Percentiles rank a stretch among this genome's conserved stretches.
These are phyloP conservation scores for Neopelma chrysocephalum DNA, from an alignment of 2,797 vertebrate species.

Conservation along the genomic window DNA sequence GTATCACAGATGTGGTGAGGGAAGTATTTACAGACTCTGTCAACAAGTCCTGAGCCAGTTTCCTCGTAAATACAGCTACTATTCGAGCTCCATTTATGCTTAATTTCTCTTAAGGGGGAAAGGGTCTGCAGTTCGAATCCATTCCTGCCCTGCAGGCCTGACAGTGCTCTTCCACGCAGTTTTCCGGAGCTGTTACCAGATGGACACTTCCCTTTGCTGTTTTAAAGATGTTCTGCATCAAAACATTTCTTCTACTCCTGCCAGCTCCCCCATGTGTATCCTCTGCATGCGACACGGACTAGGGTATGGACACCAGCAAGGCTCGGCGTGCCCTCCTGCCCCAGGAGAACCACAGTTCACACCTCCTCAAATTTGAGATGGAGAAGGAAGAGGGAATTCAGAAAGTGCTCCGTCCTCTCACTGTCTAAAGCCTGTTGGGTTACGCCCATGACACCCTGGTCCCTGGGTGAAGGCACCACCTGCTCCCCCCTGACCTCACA, in stretches of 20 bases:
- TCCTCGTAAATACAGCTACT: not conserved
- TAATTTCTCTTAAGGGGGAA: not conserved
- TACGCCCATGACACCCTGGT: accelerated
- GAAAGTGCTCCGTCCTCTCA: accelerated
- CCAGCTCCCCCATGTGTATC: accelerated
- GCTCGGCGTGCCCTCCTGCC: not conserved
- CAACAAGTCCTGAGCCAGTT: not conserved
- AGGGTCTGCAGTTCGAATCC: not conserved
- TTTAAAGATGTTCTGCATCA: not conserved
- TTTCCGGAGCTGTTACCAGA: accelerated
- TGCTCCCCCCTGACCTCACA: not conserved
- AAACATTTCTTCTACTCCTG: not conserved
- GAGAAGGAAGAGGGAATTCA: not conserved
- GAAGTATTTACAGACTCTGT: not conserved
- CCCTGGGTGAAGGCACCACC: not conserved
- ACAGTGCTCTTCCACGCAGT: not conserved
- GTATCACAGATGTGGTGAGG: not conserved
- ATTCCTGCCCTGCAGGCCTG: not conserved
- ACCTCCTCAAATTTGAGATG: not conserved
- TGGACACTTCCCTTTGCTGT: not conserved
- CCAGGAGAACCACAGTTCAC: accelerated
- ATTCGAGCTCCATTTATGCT: not conserved
- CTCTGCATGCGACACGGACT: accelerated
- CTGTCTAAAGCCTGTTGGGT: not conserved
- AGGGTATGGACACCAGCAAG: not conserved